Evolutionary conservation across 2,797 vertebrate genomes (phyloP).

Genomic region (Microctenopoma lineatum): DNA sequence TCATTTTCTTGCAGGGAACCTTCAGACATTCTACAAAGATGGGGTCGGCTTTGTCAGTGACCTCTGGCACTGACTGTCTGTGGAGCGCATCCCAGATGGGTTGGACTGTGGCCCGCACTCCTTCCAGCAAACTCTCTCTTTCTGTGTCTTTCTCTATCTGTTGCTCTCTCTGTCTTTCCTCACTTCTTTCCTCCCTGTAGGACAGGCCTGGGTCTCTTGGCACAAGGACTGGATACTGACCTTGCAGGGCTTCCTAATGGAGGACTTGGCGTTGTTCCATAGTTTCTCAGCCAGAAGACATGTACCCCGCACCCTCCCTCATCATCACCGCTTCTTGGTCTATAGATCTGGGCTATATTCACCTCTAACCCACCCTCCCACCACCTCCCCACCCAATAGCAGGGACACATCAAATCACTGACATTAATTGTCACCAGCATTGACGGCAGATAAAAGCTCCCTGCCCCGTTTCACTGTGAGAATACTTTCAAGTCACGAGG

Average conservation of each 20-base stretch:
- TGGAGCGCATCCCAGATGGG: constrained; percentile 80
- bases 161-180: constrained; percentile 48
- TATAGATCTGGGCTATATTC: constrained; percentile 64
- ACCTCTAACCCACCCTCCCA: constrained; percentile 66
- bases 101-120: constrained; percentile 73
- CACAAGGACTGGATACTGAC: constrained; percentile 75
- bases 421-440: constrained; percentile 80
- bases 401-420: constrained; percentile 74
- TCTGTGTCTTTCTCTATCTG: constrained; percentile 59
- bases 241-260: constrained; percentile 83
- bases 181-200: constrained; percentile 38
- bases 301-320: constrained; percentile 9
- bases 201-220: constrained; percentile 74
- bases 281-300: constrained; percentile 76
- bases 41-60: constrained; percentile 78
- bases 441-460: constrained; percentile 67
- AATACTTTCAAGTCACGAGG: constrained; percentile 49
- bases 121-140: constrained; percentile 36
- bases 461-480: constrained; percentile 39
- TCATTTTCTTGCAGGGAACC: constrained; percentile 76
- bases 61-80: constrained; percentile 77
- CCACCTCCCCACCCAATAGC: constrained; percentile 44
- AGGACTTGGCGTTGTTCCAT: constrained; percentile 82
- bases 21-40: constrained; percentile 80
- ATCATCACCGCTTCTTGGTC: constrained; percentile 40